A percentile compares a stretch with the other conserved stretches of the same genome.
phyloP scores from a whole-genome alignment of 92 coral and sea anemone genomes.

The Zoanthus solanderi region DNA sequence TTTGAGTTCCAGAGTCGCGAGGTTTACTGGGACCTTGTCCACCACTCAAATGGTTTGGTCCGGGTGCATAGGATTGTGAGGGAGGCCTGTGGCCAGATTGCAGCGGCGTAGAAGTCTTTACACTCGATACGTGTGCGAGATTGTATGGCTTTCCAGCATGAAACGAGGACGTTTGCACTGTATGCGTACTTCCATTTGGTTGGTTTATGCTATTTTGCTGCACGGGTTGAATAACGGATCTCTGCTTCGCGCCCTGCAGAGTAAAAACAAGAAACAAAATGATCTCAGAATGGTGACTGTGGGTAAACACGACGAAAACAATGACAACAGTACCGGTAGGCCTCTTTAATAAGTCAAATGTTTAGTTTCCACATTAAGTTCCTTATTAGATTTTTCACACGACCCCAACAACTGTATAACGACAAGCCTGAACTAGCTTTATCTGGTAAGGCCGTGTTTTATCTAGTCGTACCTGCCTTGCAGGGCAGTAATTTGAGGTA shows the following conservation, averaged over 20 bases:
- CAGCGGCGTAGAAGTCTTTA: not conserved
- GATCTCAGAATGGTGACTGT: not conserved
- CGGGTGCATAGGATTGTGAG: conserved; percentile 20
- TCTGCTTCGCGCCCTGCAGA: conserved; percentile 19
- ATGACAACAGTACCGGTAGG: not conserved
- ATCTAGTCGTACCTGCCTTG: too few species aligned
- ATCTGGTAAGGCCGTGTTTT: too few species aligned
- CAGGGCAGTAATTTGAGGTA: too few species aligned
- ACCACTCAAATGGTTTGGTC: not conserved
- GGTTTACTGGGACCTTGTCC: conserved; percentile 12
- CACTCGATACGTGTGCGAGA: conserved; percentile 5
- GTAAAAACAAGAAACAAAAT: not conserved
- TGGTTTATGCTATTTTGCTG: not conserved
- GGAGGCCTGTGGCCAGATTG: conserved; percentile 45
- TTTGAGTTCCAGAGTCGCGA: conserved; percentile 25
- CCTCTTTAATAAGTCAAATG: not conserved
- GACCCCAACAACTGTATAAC: too few species aligned
- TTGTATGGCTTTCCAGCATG: not conserved
- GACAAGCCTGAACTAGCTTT: too few species aligned
- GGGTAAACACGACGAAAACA: not conserved
- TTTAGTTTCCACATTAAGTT: too few species aligned
- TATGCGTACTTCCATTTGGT: conserved; percentile 16
- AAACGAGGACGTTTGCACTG: not conserved
- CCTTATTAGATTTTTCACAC: too few species aligned
- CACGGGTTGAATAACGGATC: conserved; percentile 28